Evolutionary conservation across 1,140 invertebrate genomes (phyloP).

Genomic region (Lysiphlebus fabarum): DNA sequence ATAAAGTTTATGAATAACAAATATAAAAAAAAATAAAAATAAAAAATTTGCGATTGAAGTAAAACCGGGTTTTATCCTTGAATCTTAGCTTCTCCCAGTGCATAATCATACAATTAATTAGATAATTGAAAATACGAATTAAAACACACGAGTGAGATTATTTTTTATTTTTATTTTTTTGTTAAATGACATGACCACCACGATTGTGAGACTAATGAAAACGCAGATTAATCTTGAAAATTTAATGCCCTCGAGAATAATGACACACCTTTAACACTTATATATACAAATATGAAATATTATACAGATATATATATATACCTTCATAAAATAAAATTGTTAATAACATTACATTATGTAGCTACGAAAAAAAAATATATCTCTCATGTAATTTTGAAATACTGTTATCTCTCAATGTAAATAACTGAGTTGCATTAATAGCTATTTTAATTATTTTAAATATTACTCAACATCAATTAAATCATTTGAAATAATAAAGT

Average conservation of each 20-base stretch:
- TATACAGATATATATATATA: no score
- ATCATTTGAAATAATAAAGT: no score
- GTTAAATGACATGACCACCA: slow-evolving; percentile 19
- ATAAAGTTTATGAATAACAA: neutral
- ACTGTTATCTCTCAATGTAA: no score
- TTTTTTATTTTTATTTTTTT: slow-evolving; percentile 6
- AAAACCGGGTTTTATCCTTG: slow-evolving; percentile 13
- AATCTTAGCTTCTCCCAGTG: slow-evolving; percentile 15
- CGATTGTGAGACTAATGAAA: slow-evolving; percentile 34
- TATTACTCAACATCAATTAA: no score
- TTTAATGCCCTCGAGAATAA: slow-evolving; percentile 35
- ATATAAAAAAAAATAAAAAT: neutral
- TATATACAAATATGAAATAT: slow-evolving; percentile 10
- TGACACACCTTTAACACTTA: slow-evolving; percentile 28
- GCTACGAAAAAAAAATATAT: no score
- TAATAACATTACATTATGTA: no score
- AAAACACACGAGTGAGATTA: slow-evolving; percentile 8
- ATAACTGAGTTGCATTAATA: no score
- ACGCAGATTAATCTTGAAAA: slow-evolving; percentile 42
- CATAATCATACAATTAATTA: slow-evolving; percentile 26
- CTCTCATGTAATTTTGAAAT: no score
- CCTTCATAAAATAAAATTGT: no score
- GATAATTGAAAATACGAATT: slow-evolving; percentile 25
- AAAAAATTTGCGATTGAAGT: slow-evolving; percentile 9
- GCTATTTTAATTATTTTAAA: no score